Evolutionary conservation across 2,113 vertebrate genomes (phyloP).

Genomic region (Ivindomyrus marchei): DNA sequence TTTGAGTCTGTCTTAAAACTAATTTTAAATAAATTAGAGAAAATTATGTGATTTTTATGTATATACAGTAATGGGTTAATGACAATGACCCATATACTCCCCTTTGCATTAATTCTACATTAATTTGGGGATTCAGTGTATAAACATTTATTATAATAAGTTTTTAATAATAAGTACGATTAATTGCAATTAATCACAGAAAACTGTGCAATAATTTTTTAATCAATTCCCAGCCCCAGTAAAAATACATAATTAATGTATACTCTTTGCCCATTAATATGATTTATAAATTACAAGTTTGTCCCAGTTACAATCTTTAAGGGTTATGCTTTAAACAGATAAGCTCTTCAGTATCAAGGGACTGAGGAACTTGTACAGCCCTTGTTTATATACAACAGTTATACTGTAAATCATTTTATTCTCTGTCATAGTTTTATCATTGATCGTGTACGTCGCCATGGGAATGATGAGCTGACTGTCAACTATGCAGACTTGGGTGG

Average conservation of each 20-base stretch:
- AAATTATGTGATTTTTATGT: neutral
- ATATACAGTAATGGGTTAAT: neutral
- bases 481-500: constrained; percentile 49
- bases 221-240: neutral
- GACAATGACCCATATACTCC: neutral
- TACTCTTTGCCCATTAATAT: neutral
- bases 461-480: constrained; percentile 26
- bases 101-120: neutral
- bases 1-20: neutral
- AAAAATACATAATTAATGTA: neutral
- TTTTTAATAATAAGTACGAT: neutral
- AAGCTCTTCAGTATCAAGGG: neutral
- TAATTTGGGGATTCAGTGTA: neutral
- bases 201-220: neutral
- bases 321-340: neutral
- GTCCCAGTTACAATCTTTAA: neutral
- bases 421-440: constrained; percentile 54
- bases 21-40: neutral
- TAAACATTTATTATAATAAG: neutral
- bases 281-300: neutral
- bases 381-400: neutral
- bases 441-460: constrained; percentile 49
- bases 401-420: neutral
- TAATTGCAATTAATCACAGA: neutral
- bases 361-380: neutral